A percentile compares a stretch with the other conserved stretches of the same genome.
These are phyloP conservation scores for Notolepis coatsorum DNA, from an alignment of 2,797 vertebrate species.

Conservation along the genomic window DNA sequence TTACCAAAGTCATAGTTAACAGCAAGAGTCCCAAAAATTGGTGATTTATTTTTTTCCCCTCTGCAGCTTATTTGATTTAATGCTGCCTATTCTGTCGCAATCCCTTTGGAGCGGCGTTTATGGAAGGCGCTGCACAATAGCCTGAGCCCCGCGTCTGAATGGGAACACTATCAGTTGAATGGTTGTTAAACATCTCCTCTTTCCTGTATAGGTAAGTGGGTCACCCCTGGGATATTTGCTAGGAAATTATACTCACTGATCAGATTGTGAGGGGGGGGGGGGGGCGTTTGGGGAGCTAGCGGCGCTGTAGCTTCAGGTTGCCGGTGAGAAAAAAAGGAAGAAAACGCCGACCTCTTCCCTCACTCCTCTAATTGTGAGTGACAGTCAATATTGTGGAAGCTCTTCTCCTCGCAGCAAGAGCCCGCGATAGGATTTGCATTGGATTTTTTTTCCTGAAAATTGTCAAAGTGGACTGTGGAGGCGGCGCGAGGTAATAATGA, in stretches of 20 bases:
- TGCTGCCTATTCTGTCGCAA: constrained; percentile 46
- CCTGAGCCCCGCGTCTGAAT: constrained; percentile 52
- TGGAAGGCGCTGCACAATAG: constrained; percentile 59
- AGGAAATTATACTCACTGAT: constrained; percentile 82
- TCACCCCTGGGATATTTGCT: constrained; percentile 80
- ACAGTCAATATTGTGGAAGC: constrained; percentile 80
- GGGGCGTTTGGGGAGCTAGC: constrained; percentile 68
- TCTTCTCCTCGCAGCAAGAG: constrained; percentile 54
- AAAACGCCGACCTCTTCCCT: constrained; percentile 67
- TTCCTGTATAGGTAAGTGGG: constrained; percentile 80
- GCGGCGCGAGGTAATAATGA: constrained; percentile 74
- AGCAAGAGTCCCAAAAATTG: constrained; percentile 59
- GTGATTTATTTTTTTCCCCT: constrained; percentile 24
- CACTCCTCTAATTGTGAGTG: constrained; percentile 79
- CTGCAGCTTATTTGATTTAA: constrained; percentile 63
- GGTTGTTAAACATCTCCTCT: constrained; percentile 78
- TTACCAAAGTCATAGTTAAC: constrained; percentile 65
- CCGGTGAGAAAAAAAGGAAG: no score
- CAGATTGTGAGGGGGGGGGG: constrained; percentile 72
- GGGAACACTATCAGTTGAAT: constrained; percentile 64
- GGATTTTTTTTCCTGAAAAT: constrained; percentile 84
- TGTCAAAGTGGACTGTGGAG: constrained; percentile 79
- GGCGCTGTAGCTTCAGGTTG: constrained; percentile 74
- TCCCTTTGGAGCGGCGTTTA: constrained; percentile 62
- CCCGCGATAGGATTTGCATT: constrained; percentile 82